phyloP scores from a whole-genome alignment of 1,140 invertebrate genomes.

The Zaprionus camerounensis region DNA sequence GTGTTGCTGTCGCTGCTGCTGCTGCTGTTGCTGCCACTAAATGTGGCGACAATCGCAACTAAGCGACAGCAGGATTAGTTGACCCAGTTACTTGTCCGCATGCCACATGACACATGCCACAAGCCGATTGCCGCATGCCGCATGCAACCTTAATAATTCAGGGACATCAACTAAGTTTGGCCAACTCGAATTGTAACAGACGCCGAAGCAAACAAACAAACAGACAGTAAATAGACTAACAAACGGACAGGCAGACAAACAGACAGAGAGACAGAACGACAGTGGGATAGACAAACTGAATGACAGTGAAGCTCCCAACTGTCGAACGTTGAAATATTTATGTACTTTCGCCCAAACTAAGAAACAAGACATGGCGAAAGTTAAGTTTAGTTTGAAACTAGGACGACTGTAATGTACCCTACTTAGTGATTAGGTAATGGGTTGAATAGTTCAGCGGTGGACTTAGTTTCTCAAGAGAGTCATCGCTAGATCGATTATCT shows the following conservation, averaged over 20 bases:
- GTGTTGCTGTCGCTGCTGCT: conserved; percentile 18
- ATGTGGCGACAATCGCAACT: conserved; percentile 61
- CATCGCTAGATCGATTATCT: background rate
- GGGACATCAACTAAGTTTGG: conserved; percentile 54
- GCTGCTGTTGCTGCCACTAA: conserved; percentile 40
- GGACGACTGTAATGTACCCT: conserved; percentile 12
- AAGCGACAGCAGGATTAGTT: conserved; percentile 60
- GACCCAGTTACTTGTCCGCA: conserved; percentile 61
- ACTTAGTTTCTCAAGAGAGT: background rate
- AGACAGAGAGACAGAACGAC: conserved; percentile 20
- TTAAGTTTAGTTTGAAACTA: conserved; percentile 21
- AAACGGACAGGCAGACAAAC: conserved; percentile 22
- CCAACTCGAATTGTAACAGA: conserved; percentile 19
- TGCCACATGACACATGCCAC: conserved; percentile 51
- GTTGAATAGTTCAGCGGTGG: background rate
- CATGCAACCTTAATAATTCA: conserved; percentile 70
- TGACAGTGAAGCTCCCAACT: conserved; percentile 51
- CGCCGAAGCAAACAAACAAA: conserved; percentile 22
- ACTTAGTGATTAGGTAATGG: background rate
- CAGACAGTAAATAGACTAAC: conserved; percentile 45
- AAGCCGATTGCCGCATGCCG: conserved; percentile 21
- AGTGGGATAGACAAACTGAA: conserved; percentile 20
- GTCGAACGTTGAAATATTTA: conserved; percentile 61
- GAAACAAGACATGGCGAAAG: conserved; percentile 49
- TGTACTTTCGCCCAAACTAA: conserved; percentile 31